These are phyloP conservation scores for Actias luna DNA, from an alignment of 2,888 invertebrate species.

Conservation along the genomic window DNA sequence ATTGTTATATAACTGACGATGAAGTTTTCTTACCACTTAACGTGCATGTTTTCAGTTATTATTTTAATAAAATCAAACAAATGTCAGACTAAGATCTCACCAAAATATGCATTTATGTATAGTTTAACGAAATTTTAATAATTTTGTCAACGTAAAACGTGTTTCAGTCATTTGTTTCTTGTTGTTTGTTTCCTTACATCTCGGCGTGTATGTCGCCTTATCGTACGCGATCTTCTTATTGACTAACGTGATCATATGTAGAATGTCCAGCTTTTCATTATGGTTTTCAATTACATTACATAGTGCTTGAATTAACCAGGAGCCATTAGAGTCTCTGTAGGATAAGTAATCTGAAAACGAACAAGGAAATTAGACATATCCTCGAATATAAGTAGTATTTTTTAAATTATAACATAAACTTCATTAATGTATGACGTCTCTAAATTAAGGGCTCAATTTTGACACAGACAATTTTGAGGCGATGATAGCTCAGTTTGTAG, in stretches of 20 bases:
- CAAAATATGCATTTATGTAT: too few species aligned
- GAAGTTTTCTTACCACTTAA: too few species aligned
- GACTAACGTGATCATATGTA: constrained; percentile 53
- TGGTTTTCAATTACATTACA: constrained; percentile 48
- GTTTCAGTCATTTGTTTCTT: constrained; percentile 67
- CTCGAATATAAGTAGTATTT: background rate
- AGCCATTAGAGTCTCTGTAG: constrained; percentile 50
- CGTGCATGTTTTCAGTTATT: too few species aligned
- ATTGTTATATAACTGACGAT: too few species aligned
- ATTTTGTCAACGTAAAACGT: constrained; percentile 56
- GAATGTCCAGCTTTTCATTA: constrained; percentile 42
- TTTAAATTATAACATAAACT: background rate
- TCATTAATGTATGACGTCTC: too few species aligned
- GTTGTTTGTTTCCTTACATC: constrained; percentile 31
- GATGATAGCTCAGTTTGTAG: too few species aligned
- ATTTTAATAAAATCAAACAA: too few species aligned
- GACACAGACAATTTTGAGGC: too few species aligned
- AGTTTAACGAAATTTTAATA: constrained; percentile 16
- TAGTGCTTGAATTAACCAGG: constrained; percentile 63
- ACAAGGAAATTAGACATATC: background rate
- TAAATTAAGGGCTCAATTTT: too few species aligned
- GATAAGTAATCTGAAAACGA: constrained; percentile 48
- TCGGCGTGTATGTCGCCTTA: constrained; percentile 41
- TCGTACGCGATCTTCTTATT: constrained; percentile 50
- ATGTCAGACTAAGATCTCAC: too few species aligned